Evolutionary conservation across 2,113 vertebrate genomes (phyloP).

Genomic region (Hippocampus mohnikei): DNA sequence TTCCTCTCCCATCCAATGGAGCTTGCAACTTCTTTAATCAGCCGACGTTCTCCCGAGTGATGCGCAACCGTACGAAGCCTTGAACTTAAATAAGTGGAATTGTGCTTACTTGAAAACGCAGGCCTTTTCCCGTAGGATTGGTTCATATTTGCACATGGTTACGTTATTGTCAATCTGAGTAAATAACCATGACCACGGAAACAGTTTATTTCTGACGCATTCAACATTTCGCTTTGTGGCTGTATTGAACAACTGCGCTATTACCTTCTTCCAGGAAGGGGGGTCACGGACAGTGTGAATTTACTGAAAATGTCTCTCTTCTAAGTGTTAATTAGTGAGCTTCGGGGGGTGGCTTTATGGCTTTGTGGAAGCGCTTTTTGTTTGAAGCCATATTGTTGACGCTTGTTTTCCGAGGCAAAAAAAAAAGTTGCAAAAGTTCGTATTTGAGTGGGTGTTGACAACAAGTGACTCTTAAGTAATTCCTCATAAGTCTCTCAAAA

Average conservation of each 20-base stretch:
- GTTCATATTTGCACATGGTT: conserved; percentile 2
- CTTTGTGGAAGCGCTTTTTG: conserved; percentile 52
- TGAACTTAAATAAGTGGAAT: background rate
- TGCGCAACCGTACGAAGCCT: background rate
- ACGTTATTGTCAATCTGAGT: conserved; percentile 3
- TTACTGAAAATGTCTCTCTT: conserved; percentile 66
- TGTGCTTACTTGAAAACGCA: background rate
- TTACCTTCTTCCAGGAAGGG: conserved; percentile 60
- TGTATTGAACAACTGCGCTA: conserved; percentile 60
- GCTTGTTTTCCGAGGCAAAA: conserved; percentile 46
- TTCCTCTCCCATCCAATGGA: background rate
- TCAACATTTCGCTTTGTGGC: conserved; percentile 59
- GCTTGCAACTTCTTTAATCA: background rate
- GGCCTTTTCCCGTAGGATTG: background rate
- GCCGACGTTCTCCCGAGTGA: background rate
- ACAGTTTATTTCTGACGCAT: conserved; percentile 26
- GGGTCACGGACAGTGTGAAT: conserved; percentile 57
- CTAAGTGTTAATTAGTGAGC: conserved; percentile 64
- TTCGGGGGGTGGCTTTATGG: conserved; percentile 52
- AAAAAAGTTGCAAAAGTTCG: conserved; percentile 33
- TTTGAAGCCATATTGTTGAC: conserved; percentile 51
- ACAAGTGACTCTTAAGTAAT: conserved; percentile 21
- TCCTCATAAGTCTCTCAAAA: conserved; percentile 8
- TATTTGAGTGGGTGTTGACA: conserved; percentile 42
- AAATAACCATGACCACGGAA: conserved; percentile 1